Base-by-base conservation (phyloP, 1,140 invertebrate genomes). In the Marisa cornuarietis region DNA sequence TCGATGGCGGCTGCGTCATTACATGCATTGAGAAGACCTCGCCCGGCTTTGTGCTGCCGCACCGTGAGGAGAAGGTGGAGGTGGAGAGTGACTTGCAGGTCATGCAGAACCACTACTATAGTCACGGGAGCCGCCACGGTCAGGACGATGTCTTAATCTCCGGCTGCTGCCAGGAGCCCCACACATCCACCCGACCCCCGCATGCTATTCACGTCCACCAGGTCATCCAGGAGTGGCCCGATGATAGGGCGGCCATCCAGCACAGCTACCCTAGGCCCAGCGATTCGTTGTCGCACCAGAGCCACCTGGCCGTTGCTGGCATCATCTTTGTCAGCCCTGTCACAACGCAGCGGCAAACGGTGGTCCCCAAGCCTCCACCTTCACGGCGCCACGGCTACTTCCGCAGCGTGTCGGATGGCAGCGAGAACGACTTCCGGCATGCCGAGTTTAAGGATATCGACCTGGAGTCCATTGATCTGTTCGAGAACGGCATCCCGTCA, bases 81-180 rank as follows among this genome's bases (percentile, higher is more conserved):
- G 76, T 77, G 16, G 76, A 77, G 49, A 77, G 63, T n/a, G 76
- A 77, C 76, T n/a, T 77, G 42, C 42, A 65, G 26, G 76, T 77
- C 49, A 77, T 77, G 76, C 76, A 68, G 63, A 68, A 77, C 42
- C 26, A 77, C 65, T 77, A 77, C 76, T 76, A 76, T 31, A 51
- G 63, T 8, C 7, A 18, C 66, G n/a, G 11, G 11, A 10, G 66
- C n/a, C 14, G 13, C 31, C 66, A 68, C 5, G 13, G 66, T 22
- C 66, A 58, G 54, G 54, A 18, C 54, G 54, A n/a, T 51, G 24
- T n/a, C 10, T 20, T 10, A 5, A 52, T 61, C 8, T 74, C 72
- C 1, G 72, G 74, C 26, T 76, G 61, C 72, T 75, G 72, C 61
- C 52, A 14, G 72, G 8, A n/a, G 1, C 22, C 72, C 24, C 20